Conservation (phyloP, 2,888 invertebrate species). For the Sinotaia quadrata region DNA sequence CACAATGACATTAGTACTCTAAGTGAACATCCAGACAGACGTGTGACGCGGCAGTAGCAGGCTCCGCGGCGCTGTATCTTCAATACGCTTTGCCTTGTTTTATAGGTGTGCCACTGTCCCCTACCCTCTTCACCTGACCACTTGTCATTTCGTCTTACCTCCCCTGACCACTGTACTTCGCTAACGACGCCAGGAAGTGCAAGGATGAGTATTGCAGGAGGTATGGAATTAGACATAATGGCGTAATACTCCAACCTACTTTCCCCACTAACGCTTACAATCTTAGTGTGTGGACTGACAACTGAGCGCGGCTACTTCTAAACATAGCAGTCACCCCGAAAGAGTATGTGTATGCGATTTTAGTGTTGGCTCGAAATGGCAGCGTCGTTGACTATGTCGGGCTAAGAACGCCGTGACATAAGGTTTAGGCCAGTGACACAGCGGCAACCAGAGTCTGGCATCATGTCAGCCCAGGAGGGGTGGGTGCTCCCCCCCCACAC, state of each 20-base stretch:
- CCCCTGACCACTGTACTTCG: neutral
- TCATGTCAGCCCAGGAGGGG: conserved; percentile 21
- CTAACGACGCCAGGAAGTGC: neutral
- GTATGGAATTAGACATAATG: conserved; percentile 22
- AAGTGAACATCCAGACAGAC: conserved; percentile 18
- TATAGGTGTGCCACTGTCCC: no score
- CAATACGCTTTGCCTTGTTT: no score
- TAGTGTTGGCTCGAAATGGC: conserved; percentile 10
- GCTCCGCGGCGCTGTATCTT: neutral
- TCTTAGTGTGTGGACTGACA: conserved; percentile 25
- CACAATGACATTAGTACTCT: conserved; percentile 23
- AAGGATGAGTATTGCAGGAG: neutral
- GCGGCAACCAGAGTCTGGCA: conserved; percentile 25
- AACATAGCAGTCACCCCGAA: conserved; percentile 25
- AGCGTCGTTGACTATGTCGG: conserved; percentile 28
- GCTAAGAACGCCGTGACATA: conserved; percentile 25
- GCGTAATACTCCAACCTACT: conserved; percentile 30
- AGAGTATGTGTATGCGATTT: conserved; percentile 19
- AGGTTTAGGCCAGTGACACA: conserved; percentile 14
- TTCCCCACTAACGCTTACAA: conserved; percentile 7
- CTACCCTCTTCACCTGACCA: neutral
- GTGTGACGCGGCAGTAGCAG: conserved; percentile 21
- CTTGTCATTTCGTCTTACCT: neutral
- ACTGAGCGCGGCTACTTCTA: conserved; percentile 26
- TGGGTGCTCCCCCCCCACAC: conserved; percentile 12